Evolutionary conservation across 2,797 vertebrate species (phyloP).

Genomic region (Sus cebifrons): DNA sequence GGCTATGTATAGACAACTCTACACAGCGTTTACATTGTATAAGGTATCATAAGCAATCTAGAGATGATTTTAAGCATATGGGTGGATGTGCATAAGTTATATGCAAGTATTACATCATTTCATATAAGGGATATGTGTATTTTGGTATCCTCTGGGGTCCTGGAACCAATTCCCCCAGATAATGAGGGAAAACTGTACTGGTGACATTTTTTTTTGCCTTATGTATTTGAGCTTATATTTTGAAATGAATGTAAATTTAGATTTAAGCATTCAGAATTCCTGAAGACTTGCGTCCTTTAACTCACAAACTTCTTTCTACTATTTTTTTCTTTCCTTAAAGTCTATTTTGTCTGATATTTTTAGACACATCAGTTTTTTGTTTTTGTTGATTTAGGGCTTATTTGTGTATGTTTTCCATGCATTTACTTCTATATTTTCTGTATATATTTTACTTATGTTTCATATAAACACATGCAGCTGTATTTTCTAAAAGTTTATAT

Average conservation of each 20-base stretch:
- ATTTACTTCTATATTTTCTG: neutral
- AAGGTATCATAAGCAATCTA: neutral
- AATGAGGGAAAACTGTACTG: neutral
- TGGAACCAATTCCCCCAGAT: neutral
- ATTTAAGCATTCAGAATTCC: neutral
- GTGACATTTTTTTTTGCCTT: neutral
- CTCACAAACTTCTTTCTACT: neutral
- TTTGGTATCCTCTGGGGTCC: neutral
- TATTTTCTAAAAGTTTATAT: neutral
- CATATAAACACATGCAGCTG: neutral
- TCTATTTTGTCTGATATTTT: slow-evolving; percentile 16
- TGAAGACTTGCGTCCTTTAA: neutral
- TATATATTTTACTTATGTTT: neutral
- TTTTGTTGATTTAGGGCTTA: neutral
- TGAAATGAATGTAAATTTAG: slow-evolving; percentile 25
- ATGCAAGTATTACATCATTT: neutral
- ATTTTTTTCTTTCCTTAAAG: neutral
- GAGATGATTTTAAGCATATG: neutral
- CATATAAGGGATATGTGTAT: neutral
- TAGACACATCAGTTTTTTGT: neutral
- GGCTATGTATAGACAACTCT: neutral
- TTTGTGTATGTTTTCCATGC: neutral
- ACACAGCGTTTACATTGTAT: neutral
- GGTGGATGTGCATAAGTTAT: neutral
- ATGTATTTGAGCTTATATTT: neutral